Evolutionary conservation across 2,797 vertebrate genomes (phyloP).

Genomic region (Aeoliscus strigatus): DNA sequence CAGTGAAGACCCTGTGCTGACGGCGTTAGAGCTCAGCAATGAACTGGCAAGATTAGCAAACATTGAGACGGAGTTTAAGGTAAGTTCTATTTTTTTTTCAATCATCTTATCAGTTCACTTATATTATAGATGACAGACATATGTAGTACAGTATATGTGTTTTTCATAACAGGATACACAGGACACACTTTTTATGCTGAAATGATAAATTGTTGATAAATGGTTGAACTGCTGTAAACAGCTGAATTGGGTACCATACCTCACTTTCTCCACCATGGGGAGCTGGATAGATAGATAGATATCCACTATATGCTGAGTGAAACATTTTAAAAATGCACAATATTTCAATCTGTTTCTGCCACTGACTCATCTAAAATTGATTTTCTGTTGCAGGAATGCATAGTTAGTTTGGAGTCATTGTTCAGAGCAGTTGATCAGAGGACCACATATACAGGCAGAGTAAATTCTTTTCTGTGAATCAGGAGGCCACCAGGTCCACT

Average conservation of each 20-base stretch:
- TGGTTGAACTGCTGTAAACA: too few species aligned
- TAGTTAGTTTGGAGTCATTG: too few species aligned
- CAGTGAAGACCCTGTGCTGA: slow-evolving; percentile 93
- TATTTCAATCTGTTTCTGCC: slow-evolving; percentile 3
- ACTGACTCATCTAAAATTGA: slow-evolving; percentile 15
- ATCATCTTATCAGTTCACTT: neutral
- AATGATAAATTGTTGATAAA: too few species aligned
- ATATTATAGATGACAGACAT: too few species aligned
- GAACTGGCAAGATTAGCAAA: slow-evolving; percentile 93
- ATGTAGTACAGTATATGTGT: neutral
- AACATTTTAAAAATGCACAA: too few species aligned
- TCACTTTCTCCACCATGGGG: too few species aligned
- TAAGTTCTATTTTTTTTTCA: slow-evolving; percentile 51
- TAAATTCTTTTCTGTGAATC: neutral
- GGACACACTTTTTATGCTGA: too few species aligned
- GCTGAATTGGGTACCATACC: too few species aligned
- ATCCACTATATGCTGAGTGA: neutral
- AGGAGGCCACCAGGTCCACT: neutral
- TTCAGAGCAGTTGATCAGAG: too few species aligned
- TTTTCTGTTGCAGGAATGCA: slow-evolving; percentile 16
- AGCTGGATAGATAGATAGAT: neutral
- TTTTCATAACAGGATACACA: neutral
- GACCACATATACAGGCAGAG: too few species aligned
- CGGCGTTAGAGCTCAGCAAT: slow-evolving; percentile 92
- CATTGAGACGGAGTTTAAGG: slow-evolving; percentile 99